Conservation (phyloP, 2,888 invertebrate genomes). For the Dicyrtomina minuta region DNA sequence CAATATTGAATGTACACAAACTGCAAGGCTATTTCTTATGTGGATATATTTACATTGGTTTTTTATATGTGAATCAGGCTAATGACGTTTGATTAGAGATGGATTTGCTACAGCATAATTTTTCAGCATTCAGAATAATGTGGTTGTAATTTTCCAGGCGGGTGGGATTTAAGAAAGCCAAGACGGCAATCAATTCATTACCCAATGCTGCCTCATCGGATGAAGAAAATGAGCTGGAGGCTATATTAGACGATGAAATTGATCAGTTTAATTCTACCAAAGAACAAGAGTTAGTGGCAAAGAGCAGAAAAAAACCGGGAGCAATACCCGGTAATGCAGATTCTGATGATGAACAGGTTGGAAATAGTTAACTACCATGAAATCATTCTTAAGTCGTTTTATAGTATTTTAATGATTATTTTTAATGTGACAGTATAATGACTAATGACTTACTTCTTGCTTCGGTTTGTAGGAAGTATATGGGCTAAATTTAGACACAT, state of each 20-base stretch:
- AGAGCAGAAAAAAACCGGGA: conserved; percentile 32
- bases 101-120: too few species aligned
- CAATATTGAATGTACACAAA: too few species aligned
- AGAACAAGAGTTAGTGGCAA: conserved; percentile 40
- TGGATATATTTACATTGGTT: neutral
- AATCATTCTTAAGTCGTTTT: neutral
- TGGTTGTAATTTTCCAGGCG: too few species aligned
- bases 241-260: conserved; percentile 51
- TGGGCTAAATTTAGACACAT: conserved; percentile 15
- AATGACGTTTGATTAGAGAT: too few species aligned
- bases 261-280: conserved; percentile 47
- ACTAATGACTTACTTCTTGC: neutral
- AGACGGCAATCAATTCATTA: conserved; percentile 36
- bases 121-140: too few species aligned
- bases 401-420: neutral
- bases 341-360: conserved; percentile 45
- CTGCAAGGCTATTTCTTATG: too few species aligned
- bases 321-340: conserved; percentile 21
- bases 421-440: too few species aligned
- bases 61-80: neutral
- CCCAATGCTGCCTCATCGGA: conserved; percentile 45
- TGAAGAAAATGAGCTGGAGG: conserved; percentile 49
- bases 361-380: neutral
- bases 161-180: conserved; percentile 43
- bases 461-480: conserved; percentile 21